These are phyloP conservation scores for Scolopax mira DNA, from an alignment of 2,113 vertebrate species.

Conservation along the genomic window DNA sequence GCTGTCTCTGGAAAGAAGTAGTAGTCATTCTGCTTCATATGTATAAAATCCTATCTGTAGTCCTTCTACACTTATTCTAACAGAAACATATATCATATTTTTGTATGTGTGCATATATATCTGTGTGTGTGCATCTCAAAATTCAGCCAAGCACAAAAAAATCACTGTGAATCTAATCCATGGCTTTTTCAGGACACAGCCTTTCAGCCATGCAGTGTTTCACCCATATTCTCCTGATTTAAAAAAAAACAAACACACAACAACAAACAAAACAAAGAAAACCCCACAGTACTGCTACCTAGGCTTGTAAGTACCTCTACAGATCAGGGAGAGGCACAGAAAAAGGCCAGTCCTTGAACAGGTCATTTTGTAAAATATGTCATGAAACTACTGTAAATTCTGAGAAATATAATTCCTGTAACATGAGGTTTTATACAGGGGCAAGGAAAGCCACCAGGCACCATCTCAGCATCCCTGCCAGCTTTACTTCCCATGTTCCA, in stretches of 20 bases:
- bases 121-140: background rate
- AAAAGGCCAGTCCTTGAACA: background rate
- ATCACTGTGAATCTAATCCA: background rate
- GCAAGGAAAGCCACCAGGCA: background rate
- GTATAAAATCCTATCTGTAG: background rate
- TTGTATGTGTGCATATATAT: background rate
- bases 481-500: background rate
- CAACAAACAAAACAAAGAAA: background rate
- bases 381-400: background rate
- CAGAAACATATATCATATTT: background rate
- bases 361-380: background rate
- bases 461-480: background rate
- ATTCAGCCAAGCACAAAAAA: background rate
- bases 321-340: background rate
- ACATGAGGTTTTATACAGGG: background rate
- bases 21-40: background rate
- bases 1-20: background rate
- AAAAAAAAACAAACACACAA: background rate
- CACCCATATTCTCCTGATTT: background rate
- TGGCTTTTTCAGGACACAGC: background rate
- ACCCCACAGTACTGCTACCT: fast-evolving
- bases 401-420: background rate
- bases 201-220: background rate
- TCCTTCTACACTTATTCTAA: background rate
- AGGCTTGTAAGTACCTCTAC: background rate